Conservation (phyloP, 2,888 invertebrate species). For the Agriopis aurantiaria region DNA sequence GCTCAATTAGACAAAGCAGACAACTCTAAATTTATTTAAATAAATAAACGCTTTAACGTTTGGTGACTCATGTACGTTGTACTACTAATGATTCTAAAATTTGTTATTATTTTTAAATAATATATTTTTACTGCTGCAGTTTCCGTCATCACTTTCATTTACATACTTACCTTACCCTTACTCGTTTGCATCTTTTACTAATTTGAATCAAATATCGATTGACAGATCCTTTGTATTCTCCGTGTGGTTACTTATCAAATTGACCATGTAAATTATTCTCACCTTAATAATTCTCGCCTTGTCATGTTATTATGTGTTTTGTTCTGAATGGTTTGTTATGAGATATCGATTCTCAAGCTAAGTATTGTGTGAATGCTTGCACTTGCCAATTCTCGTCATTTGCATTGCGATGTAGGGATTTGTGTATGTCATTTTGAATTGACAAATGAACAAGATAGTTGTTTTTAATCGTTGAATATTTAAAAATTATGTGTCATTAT, state of each 20-base stretch:
- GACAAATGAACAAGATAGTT: slow-evolving; percentile 11
- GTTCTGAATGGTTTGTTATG: slow-evolving; percentile 48
- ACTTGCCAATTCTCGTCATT: slow-evolving; percentile 56
- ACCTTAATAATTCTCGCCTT: slow-evolving; percentile 50
- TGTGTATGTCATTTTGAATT: slow-evolving; percentile 21
- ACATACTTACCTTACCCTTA: neutral
- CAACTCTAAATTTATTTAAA: too few species aligned
- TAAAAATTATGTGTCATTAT: too few species aligned
- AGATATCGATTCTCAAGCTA: slow-evolving; percentile 30
- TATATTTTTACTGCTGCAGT: neutral
- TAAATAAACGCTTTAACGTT: too few species aligned
- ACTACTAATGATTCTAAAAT: neutral
- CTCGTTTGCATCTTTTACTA: slow-evolving; percentile 29
- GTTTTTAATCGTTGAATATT: neutral
- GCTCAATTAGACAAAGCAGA: too few species aligned
- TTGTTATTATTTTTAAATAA: neutral
- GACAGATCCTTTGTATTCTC: slow-evolving; percentile 52
- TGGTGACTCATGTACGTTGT: too few species aligned
- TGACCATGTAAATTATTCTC: slow-evolving; percentile 78
- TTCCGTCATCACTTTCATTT: slow-evolving; percentile 30
- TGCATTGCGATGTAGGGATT: slow-evolving; percentile 48
- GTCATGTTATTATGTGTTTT: neutral
- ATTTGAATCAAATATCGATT: slow-evolving; percentile 77
- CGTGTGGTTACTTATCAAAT: slow-evolving; percentile 74
- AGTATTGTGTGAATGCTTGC: slow-evolving; percentile 56